A percentile compares a stretch with the other conserved stretches of the same genome.
Conservation (phyloP, 2,888 invertebrate species). For the Electrophaes corylata region DNA sequence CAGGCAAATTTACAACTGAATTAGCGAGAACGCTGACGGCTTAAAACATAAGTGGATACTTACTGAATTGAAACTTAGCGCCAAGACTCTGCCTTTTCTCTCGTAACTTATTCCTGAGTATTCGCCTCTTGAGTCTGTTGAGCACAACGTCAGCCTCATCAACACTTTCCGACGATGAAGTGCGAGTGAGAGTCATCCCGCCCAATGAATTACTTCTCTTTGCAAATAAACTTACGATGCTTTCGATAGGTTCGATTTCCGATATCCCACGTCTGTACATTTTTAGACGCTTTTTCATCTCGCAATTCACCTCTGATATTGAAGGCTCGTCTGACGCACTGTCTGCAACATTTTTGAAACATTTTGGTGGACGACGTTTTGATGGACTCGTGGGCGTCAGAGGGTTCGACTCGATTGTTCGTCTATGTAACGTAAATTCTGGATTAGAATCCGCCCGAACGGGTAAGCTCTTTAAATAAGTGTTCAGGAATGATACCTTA, state of each 20-base stretch:
- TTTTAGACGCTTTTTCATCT: conserved; percentile 78
- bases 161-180: conserved; percentile 80
- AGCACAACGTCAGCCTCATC: conserved; percentile 81
- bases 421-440: conserved; percentile 65
- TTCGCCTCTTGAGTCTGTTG: conserved; percentile 77
- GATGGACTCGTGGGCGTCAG: conserved; percentile 27
- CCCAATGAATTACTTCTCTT: conserved; percentile 71
- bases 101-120: conserved; percentile 77
- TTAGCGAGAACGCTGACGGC: conserved; percentile 31
- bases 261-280: conserved; percentile 80
- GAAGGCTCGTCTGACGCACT: conserved; percentile 70
- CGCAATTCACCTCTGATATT: conserved; percentile 73
- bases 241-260: conserved; percentile 66
- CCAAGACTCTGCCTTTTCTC: conserved; percentile 72
- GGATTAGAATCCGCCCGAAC: conserved; percentile 70
- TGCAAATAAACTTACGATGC: conserved; percentile 55
- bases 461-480: conserved; percentile 81
- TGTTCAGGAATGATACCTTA: conserved; percentile 79
- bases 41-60: conserved; percentile 50
- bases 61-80: conserved; percentile 65
- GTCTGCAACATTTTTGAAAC: conserved; percentile 53
- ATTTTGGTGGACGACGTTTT: conserved; percentile 53
- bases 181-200: conserved; percentile 59
- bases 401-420: conserved; percentile 8
- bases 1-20: conserved; percentile 25